phyloP scores from a whole-genome alignment of 2,888 invertebrate species.

The Rosalia funebris region DNA sequence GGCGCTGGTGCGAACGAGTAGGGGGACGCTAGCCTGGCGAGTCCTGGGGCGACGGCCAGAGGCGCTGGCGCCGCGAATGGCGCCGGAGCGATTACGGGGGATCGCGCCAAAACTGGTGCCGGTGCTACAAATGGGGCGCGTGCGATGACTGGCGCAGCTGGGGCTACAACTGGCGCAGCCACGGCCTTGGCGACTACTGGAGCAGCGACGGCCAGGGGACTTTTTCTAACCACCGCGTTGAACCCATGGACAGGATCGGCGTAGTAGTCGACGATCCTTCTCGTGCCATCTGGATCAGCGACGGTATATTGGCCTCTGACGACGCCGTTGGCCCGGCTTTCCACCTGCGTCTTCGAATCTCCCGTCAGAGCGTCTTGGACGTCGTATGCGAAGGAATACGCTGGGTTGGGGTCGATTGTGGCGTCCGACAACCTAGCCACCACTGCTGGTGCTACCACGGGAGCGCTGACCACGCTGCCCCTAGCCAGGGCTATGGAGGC shows the following conservation, averaged over 20 bases:
- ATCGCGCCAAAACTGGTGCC: constrained; percentile 33
- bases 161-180: constrained; percentile 37
- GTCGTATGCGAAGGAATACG: constrained; percentile 68
- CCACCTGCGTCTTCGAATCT: constrained; percentile 68
- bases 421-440: constrained; percentile 52
- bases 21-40: constrained; percentile 40
- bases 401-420: constrained; percentile 67
- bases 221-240: constrained; percentile 69
- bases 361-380: constrained; percentile 68
- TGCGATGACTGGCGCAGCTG: constrained; percentile 39
- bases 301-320: constrained; percentile 69
- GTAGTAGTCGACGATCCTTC: constrained; percentile 68
- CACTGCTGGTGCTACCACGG: constrained; percentile 48
- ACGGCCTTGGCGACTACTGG: constrained; percentile 52
- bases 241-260: constrained; percentile 70
- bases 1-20: constrained; percentile 15
- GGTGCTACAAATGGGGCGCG: constrained; percentile 31
- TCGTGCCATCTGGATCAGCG: constrained; percentile 68
- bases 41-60: constrained; percentile 43
- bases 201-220: constrained; percentile 63
- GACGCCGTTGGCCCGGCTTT: constrained; percentile 67
- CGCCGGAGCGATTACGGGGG: constrained; percentile 27
- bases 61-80: constrained; percentile 40
- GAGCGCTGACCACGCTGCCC: constrained; percentile 26
- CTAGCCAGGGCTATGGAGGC: constrained; percentile 31